Percentiles rank a stretch among this genome's conserved stretches.
Conservation (phyloP, 2,797 vertebrate species). For the Gymnopithys bicolor region DNA sequence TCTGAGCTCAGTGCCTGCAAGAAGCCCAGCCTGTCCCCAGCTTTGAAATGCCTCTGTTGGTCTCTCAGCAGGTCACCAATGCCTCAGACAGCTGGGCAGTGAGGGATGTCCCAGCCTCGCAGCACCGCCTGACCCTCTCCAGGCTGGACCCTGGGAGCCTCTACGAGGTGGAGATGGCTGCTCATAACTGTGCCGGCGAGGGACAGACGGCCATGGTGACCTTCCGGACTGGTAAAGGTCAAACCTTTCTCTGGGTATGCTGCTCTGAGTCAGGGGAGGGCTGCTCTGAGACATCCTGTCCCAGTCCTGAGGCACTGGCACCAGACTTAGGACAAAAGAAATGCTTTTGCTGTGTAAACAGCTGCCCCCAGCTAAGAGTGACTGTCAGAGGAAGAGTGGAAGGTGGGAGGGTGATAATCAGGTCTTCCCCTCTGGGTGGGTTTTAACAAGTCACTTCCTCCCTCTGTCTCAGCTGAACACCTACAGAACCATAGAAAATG, state of each 20-base stretch:
- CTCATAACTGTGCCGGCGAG: slow-evolving; percentile 91
- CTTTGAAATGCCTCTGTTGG: not conserved
- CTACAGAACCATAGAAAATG: not conserved
- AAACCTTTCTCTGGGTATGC: not conserved
- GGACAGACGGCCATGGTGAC: slow-evolving; percentile 98
- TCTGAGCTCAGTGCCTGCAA: not conserved
- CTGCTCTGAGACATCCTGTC: too few species aligned
- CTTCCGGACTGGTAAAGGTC: slow-evolving; percentile 91
- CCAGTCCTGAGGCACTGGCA: not conserved
- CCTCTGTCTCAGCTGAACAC: not conserved
- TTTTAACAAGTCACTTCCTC: not conserved
- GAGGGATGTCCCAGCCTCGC: slow-evolving; percentile 85
- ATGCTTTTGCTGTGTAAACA: not conserved
- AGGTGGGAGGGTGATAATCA: not conserved
- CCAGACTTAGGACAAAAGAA: not conserved
- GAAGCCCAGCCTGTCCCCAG: not conserved
- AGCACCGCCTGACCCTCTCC: slow-evolving; percentile 87
- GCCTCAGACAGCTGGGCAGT: slow-evolving; percentile 86
- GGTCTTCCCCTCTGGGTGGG: not conserved
- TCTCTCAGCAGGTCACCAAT: slow-evolving; percentile 84
- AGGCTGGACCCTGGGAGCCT: slow-evolving; percentile 92
- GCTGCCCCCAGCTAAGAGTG: not conserved
- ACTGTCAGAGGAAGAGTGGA: not conserved
- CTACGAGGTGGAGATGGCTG: slow-evolving; percentile 97
- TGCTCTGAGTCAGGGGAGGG: not conserved